Percentiles rank a stretch among this genome's conserved stretches.
Evolutionary conservation across 2,888 invertebrate species (phyloP).

Genomic region (Cistogaster globosa): DNA sequence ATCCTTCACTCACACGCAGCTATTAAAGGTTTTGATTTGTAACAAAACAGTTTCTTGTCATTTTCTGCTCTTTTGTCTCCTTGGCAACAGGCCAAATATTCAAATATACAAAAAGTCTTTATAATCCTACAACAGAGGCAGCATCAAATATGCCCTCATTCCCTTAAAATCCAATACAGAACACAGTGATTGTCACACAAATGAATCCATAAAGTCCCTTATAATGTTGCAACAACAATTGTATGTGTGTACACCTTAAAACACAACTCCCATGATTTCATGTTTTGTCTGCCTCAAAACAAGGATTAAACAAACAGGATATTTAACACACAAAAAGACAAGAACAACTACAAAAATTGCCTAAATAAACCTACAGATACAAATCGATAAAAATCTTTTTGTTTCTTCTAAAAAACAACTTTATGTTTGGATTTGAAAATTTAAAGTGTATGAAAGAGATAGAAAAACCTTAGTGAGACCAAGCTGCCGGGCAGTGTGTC

Average conservation of each 20-base stretch:
- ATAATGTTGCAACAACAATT: conserved; percentile 25
- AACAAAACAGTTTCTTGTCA: conserved; percentile 20
- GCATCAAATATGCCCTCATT: conserved; percentile 13
- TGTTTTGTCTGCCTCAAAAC: conserved; percentile 43
- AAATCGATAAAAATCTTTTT: conserved; percentile 49
- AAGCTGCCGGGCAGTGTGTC: background rate
- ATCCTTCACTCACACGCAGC: background rate
- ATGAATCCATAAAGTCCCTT: background rate
- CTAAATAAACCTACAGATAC: background rate
- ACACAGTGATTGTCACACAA: conserved; percentile 2
- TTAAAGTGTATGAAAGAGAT: conserved; percentile 19
- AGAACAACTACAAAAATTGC: background rate
- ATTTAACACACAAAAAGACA: conserved; percentile 4
- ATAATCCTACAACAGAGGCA: background rate
- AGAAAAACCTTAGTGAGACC: background rate
- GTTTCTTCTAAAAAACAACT: background rate
- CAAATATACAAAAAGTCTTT: background rate
- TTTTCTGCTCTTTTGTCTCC: conserved; percentile 18
- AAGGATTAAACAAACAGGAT: conserved; percentile 43
- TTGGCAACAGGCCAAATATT: conserved; percentile 58
- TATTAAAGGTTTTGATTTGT: conserved; percentile 8
- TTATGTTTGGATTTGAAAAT: background rate
- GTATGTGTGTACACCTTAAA: background rate
- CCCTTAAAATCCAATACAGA: conserved; percentile 43
- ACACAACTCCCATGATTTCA: background rate